phyloP scores from a whole-genome alignment of 2,888 invertebrate genomes.

The Orgyia antiqua region DNA sequence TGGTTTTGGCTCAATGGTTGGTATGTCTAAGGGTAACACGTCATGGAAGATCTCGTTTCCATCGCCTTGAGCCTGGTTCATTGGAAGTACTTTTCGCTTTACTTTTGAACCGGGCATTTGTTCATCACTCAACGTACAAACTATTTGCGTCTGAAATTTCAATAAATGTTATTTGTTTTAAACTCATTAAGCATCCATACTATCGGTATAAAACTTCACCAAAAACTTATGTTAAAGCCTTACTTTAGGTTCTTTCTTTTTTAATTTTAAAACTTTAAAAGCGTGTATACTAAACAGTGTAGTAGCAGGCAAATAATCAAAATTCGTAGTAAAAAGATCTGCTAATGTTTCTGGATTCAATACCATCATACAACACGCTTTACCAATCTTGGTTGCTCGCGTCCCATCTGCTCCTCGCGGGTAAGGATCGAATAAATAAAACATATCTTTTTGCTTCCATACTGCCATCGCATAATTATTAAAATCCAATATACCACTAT shows the following conservation, averaged over 20 bases:
- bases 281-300: conserved; percentile 79
- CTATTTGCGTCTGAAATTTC: conserved; percentile 45
- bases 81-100: conserved; percentile 36
- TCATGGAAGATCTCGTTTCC: conserved; percentile 46
- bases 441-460: conserved; percentile 81
- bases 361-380: conserved; percentile 81
- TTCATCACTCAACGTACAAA: conserved; percentile 59
- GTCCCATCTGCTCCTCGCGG: conserved; percentile 77
- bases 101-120: conserved; percentile 39
- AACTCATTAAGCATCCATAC: background rate
- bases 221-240: too few relatives aligned
- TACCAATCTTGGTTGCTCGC: conserved; percentile 73
- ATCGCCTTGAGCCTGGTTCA: conserved; percentile 47
- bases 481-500: conserved; percentile 76
- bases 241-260: conserved; percentile 60
- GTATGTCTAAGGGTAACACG: conserved; percentile 37
- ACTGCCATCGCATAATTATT: conserved; percentile 77
- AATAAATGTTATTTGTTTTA: background rate
- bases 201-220: background rate
- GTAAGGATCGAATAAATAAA: conserved; percentile 82
- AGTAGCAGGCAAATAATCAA: conserved; percentile 63
- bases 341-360: conserved; percentile 77
- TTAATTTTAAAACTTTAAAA: conserved; percentile 77
- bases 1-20: conserved; percentile 15
- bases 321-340: conserved; percentile 70